phyloP scores from a whole-genome alignment of 2,797 vertebrate species.

The Harpagifer antarcticus region DNA sequence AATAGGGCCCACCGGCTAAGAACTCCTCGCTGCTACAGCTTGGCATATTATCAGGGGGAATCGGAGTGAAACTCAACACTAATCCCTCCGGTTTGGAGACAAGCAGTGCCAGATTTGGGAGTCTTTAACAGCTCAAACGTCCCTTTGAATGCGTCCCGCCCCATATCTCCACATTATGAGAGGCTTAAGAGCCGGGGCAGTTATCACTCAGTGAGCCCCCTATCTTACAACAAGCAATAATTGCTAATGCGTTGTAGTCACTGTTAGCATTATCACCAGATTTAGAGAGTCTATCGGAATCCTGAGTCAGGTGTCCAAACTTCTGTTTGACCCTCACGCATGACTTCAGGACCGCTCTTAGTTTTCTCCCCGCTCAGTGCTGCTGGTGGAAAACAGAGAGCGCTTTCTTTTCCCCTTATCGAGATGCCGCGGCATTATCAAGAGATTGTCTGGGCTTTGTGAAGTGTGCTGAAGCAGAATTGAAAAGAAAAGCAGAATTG shows the following conservation, averaged over 20 bases:
- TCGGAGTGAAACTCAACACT: conserved; percentile 72
- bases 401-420: conserved; percentile 60
- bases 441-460: conserved; percentile 73
- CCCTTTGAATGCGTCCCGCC: conserved; percentile 68
- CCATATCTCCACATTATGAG: conserved; percentile 69
- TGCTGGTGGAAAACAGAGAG: conserved; percentile 44
- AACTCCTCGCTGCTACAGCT: conserved; percentile 53
- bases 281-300: conserved; percentile 50
- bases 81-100: conserved; percentile 79
- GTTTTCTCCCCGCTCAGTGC: conserved; percentile 10
- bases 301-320: conserved; percentile 46
- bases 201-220: conserved; percentile 67
- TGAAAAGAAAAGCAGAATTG: conserved; percentile 69
- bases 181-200: conserved; percentile 70
- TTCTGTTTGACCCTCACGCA: conserved; percentile 44
- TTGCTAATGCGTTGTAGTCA: conserved; percentile 59
- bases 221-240: conserved; percentile 69
- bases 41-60: conserved; percentile 73
- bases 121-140: conserved; percentile 77
- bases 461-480: conserved; percentile 62
- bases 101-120: conserved; percentile 72
- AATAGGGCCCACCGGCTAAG: conserved; percentile 59
- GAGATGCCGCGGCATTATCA: conserved; percentile 65
- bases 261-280: conserved; percentile 61
- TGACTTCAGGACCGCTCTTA: conserved; percentile 21